These are phyloP conservation scores for Eublepharis macularius DNA, from an alignment of 2,113 vertebrate species.

Conservation along the genomic window DNA sequence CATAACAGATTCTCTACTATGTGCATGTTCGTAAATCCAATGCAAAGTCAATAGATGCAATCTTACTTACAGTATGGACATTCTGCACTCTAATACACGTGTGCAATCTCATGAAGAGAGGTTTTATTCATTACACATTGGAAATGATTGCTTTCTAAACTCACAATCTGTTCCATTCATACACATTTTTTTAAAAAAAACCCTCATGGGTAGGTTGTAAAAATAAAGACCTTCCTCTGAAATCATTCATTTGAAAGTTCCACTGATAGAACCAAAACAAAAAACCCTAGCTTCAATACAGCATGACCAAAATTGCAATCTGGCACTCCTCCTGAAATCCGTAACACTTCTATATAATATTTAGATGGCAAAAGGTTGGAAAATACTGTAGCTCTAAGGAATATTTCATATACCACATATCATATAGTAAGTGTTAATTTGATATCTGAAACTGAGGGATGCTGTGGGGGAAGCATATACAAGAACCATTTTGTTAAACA, in stretches of 20 bases:
- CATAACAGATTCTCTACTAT: constrained; percentile 30
- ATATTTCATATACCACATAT: constrained; percentile 9
- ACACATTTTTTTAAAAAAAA: background rate
- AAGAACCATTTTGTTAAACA: constrained; percentile 54
- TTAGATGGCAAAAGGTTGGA: background rate
- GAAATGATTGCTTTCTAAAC: background rate
- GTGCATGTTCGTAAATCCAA: constrained; percentile 57
- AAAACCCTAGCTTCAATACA: background rate
- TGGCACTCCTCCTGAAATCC: background rate
- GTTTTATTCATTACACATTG: background rate
- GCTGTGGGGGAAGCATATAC: constrained; percentile 29
- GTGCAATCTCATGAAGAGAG: background rate
- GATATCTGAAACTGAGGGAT: constrained; percentile 25
- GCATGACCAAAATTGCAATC: background rate
- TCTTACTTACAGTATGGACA: constrained; percentile 4
- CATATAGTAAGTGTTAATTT: background rate
- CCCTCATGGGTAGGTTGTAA: background rate
- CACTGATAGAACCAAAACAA: background rate
- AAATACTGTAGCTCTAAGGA: background rate
- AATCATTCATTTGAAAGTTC: background rate
- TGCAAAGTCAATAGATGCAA: constrained; percentile 50
- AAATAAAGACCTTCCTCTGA: background rate
- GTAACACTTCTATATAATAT: background rate
- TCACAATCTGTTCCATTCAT: background rate
- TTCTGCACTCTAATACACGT: constrained; percentile 18